Evolutionary conservation across 2,113 vertebrate species (phyloP).

Genomic region (Uria aalge): DNA sequence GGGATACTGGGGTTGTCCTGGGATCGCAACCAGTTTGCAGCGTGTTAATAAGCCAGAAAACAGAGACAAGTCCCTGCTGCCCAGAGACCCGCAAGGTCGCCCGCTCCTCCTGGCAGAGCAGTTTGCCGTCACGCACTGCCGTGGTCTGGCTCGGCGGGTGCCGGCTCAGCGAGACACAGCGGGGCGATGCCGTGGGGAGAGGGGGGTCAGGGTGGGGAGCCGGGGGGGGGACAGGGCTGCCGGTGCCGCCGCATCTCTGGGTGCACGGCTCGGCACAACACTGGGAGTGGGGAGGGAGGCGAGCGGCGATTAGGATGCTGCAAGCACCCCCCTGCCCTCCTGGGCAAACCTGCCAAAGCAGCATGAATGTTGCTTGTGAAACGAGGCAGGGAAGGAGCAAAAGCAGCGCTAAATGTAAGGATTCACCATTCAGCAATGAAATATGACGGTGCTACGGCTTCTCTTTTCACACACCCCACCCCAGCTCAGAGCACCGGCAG

Average conservation of each 20-base stretch:
- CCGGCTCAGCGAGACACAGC: background rate
- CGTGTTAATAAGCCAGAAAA: background rate
- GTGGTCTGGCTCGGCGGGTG: background rate
- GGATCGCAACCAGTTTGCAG: background rate
- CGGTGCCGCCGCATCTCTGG: background rate
- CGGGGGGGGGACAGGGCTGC: background rate
- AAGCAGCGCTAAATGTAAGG: background rate
- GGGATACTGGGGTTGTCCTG: background rate
- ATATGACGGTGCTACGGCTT: accelerated
- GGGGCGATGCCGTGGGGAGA: background rate
- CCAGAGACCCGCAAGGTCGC: accelerated
- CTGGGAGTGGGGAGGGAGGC: background rate
- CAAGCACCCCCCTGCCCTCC: background rate
- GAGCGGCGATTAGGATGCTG: accelerated
- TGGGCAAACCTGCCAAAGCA: background rate
- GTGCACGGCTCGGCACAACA: accelerated
- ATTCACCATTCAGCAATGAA: background rate
- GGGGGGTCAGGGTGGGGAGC: background rate
- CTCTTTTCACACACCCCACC: background rate
- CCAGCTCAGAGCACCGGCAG: background rate
- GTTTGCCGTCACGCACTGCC: background rate
- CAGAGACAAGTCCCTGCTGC: background rate
- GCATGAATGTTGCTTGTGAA: background rate
- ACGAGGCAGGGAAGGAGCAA: background rate
- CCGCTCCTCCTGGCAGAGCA: background rate